Conservation (phyloP, 2,113 vertebrate genomes). For the Murina feae region DNA sequence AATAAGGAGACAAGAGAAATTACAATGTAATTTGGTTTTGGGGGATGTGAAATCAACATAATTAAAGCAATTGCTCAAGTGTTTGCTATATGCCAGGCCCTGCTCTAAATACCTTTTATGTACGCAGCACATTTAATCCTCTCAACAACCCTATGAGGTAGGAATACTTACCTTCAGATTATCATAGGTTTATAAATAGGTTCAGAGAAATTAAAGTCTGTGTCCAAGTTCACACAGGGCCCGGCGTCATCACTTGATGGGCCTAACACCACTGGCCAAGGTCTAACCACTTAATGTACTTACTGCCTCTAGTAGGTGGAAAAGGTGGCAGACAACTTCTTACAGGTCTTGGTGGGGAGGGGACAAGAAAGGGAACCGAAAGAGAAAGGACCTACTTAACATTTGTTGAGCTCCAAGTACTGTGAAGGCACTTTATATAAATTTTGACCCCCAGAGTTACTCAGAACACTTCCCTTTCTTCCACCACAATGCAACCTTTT, state of each 20-base stretch:
- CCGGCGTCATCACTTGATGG: neutral
- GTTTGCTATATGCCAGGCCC: neutral
- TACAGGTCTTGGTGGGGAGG: neutral
- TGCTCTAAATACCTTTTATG: neutral
- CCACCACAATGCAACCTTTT: too few species aligned
- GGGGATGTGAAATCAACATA: neutral
- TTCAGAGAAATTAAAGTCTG: neutral
- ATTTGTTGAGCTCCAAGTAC: neutral
- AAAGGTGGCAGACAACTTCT: neutral
- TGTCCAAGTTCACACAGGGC: neutral
- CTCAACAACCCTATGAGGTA: neutral
- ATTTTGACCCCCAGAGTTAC: too few species aligned
- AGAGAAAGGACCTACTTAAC: neutral
- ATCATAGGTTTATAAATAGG: neutral
- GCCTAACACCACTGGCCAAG: neutral
- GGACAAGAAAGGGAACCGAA: neutral
- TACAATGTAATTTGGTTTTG: neutral
- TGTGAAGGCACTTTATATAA: neutral
- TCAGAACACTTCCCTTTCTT: too few species aligned
- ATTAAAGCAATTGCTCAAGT: neutral
- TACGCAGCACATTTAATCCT: neutral
- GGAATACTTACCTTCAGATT: neutral
- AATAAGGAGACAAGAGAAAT: neutral
- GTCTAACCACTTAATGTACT: neutral
- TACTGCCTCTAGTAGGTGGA: neutral